Percentiles rank a stretch among this genome's conserved stretches.
phyloP scores from a whole-genome alignment of 1,140 invertebrate genomes.

The Drosophila kikkawai region DNA sequence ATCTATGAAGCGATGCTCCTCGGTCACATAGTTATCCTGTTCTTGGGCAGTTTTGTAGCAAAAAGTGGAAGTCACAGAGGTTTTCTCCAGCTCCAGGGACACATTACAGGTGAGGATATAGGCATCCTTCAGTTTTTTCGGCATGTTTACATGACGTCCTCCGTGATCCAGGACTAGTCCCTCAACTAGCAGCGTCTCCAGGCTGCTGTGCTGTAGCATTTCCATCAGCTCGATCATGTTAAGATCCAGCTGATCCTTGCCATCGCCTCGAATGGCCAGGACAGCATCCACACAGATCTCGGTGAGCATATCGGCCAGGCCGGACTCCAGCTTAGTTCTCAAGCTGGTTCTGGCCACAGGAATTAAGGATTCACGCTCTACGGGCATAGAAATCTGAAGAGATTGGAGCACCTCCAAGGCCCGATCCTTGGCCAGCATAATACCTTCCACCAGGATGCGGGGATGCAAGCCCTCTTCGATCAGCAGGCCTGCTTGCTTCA shows the following conservation, averaged over 20 bases:
- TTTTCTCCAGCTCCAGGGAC: conserved; percentile 99
- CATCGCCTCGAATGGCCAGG: conserved; percentile 90
- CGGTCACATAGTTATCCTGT: conserved; percentile 96
- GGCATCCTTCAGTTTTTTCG: conserved; percentile 96
- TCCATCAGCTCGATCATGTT: conserved; percentile 99
- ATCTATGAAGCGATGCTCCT: conserved; percentile 98
- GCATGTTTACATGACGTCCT: conserved; percentile 99
- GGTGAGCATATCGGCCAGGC: conserved; percentile 95
- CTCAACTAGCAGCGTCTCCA: conserved; percentile 94
- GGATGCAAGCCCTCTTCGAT: conserved; percentile 96
- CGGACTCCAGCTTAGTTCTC: conserved; percentile 95
- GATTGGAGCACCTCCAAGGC: conserved; percentile 95
- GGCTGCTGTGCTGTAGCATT: conserved; percentile 99
- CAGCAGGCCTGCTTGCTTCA: conserved; percentile 98
- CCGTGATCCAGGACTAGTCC: conserved; percentile 99
- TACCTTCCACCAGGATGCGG: conserved; percentile 98
- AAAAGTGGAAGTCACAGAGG: conserved; percentile 98
- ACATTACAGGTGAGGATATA: conserved; percentile 99
- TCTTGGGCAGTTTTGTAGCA: conserved; percentile 99
- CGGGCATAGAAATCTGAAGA: conserved; percentile 90
- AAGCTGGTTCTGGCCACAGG: conserved; percentile 95
- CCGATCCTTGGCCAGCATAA: conserved; percentile 94
- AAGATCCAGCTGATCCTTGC: conserved; percentile 91
- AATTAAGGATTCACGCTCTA: conserved; percentile 88
- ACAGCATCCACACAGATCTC: conserved; percentile 97